Base-by-base conservation (phyloP, 2,888 invertebrate species). In the Seira ritae region DNA sequence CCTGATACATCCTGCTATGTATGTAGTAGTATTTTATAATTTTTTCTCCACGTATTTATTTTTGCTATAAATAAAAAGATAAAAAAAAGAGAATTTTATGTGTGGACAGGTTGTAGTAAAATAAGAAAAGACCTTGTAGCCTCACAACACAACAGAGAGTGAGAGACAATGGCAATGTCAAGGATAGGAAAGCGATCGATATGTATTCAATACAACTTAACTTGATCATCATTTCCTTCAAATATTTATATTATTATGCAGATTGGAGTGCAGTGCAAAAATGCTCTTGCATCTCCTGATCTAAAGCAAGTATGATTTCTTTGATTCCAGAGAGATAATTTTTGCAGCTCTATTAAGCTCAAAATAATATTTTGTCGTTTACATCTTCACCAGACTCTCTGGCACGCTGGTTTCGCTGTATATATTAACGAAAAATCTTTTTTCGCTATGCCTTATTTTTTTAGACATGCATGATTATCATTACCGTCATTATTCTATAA, bases 81-180 rank as follows among this genome's bases (percentile, higher is more conserved):
- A 10, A 62, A 62, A 62, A 62, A 62, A 62, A 42, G 6, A 12
- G 42, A 4, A 31, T 31, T 50, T 50, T 50, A 50, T 62, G 4
- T 62, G 62, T 62, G 62, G 62, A 62, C 62, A 62, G 62, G 20
- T 62, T 62, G 10, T 55, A 55, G 15, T 62, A 62, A 62, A 62
- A 62, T 2, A 6, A 55, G 3, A 55, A 3, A 62, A 62, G 62
- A 62, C 62, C 62, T 62, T 62, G 62, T 22, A n/a, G n/a, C n/a
- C n/a, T n/a, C n/a, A 62, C 62, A n/a, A 15, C 62, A 62, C 12
- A 50, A 50, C 62, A 62, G n/a, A 62, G 62, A 62, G 66, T 73
- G 65, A 31, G 31, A 31, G 31, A 31, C 74, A 74, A 80, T 80
- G 20, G 20, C 79, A 79, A 72, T 79, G 74, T 73, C 80, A 80